Percentiles rank a stretch among this genome's conserved stretches.
These are phyloP conservation scores for Orthonevra nobilis DNA, from an alignment of 2,888 invertebrate genomes.

Conservation along the genomic window DNA sequence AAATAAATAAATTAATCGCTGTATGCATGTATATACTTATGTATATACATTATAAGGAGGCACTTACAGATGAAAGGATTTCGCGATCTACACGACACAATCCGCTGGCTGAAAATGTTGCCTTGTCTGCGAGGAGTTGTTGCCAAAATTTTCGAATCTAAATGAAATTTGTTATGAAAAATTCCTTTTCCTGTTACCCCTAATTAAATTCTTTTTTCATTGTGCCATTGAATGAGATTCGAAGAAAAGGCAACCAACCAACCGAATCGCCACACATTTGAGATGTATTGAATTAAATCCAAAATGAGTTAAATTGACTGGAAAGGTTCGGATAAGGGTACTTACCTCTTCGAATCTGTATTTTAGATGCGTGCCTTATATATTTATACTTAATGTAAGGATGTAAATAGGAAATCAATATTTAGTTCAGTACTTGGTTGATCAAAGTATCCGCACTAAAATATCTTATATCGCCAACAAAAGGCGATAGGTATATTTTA, in stretches of 20 bases:
- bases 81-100: conserved; percentile 81
- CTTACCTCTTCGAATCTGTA: conserved; percentile 48
- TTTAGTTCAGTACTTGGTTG: conserved; percentile 2
- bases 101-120: conserved; percentile 81
- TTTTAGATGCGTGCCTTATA: conserved; percentile 33
- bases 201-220: too few relatives aligned
- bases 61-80: conserved; percentile 81
- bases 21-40: too few relatives aligned
- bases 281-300: conserved; percentile 46
- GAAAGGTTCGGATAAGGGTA: conserved; percentile 66
- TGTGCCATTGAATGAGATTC: conserved; percentile 44
- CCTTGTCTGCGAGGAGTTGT: conserved; percentile 76
- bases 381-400: too few relatives aligned
- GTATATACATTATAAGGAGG: not conserved
- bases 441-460: conserved; percentile 5
- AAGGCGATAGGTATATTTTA: conserved; percentile 13
- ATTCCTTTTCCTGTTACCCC: conserved; percentile 6
- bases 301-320: conserved; percentile 65
- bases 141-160: conserved; percentile 79
- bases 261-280: conserved; percentile 40
- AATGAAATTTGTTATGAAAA: too few relatives aligned
- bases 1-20: not conserved
- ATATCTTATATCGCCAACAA: too few relatives aligned
- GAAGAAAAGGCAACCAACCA: conserved; percentile 55
- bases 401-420: conserved; percentile 36